Percentiles rank a stretch among this genome's conserved stretches.
phyloP scores from a whole-genome alignment of 2,113 vertebrate genomes.

The Rhipidura dahli region DNA sequence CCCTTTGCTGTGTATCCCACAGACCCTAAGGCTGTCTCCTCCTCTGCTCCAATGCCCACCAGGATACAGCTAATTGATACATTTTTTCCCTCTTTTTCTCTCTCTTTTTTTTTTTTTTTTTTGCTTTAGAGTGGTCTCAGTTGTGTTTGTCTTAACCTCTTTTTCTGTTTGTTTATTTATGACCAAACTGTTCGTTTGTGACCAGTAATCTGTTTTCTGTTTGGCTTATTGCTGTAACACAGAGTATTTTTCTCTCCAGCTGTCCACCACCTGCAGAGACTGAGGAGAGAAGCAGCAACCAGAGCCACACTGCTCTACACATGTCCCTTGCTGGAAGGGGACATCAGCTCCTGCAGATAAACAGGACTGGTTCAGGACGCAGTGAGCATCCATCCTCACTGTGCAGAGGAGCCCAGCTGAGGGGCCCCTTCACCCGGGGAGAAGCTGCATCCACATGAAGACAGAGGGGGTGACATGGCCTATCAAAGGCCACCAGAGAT shows the following conservation, averaged over 20 bases:
- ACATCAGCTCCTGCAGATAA: background rate
- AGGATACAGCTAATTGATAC: background rate
- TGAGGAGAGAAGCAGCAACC: background rate
- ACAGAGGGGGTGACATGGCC: background rate
- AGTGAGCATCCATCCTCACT: background rate
- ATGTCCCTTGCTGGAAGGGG: background rate
- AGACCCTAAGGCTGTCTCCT: background rate
- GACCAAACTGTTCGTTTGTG: background rate
- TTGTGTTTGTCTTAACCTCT: background rate
- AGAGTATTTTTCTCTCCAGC: background rate
- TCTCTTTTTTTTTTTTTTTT: rapidly evolving
- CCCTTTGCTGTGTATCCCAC: background rate
- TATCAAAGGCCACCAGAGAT: background rate
- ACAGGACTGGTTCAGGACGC: background rate
- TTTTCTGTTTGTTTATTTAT: background rate
- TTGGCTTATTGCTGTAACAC: background rate
- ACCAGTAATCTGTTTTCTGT: background rate
- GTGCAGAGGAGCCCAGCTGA: background rate
- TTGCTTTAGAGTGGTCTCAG: background rate
- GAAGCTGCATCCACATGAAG: too few species aligned
- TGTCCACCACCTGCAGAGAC: background rate
- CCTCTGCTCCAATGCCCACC: background rate
- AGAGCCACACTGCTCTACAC: background rate
- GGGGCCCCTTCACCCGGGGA: too few species aligned
- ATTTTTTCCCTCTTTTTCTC: rapidly evolving